phyloP scores from a whole-genome alignment of 2,113 vertebrate species.

The Eleginops maclovinus region DNA sequence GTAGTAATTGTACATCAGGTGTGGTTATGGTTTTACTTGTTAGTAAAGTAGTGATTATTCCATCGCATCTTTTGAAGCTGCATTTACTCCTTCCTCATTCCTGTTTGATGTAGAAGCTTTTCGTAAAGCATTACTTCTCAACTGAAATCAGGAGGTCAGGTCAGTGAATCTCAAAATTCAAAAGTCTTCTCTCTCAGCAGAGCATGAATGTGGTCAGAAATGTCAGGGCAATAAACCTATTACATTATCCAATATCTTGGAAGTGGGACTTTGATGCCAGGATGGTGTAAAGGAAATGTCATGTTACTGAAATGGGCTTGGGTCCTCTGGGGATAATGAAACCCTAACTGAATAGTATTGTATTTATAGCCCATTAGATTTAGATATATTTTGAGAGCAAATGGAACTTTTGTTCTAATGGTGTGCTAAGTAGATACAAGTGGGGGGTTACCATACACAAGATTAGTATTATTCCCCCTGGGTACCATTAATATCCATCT shows the following conservation, averaged over 20 bases:
- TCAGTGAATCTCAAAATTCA: conserved; percentile 22
- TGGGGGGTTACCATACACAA: neutral
- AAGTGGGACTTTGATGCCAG: conserved; percentile 1
- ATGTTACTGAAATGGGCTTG: neutral
- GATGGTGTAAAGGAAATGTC: conserved; percentile 13
- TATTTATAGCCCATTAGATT: neutral
- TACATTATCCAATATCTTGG: conserved; percentile 11
- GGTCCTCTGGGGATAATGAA: neutral
- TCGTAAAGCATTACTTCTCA: neutral
- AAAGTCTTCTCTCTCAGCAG: conserved; percentile 10
- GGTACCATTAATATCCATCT: neutral
- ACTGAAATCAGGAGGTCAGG: too few species aligned
- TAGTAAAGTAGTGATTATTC: neutral
- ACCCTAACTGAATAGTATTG: neutral
- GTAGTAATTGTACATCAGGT: neutral
- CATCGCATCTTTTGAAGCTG: neutral
- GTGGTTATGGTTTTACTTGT: neutral
- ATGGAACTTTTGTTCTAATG: neutral
- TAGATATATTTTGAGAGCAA: neutral
- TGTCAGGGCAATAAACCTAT: conserved; percentile 1
- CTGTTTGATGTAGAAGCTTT: conserved; percentile 5
- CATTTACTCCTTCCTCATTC: neutral
- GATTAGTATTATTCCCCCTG: neutral
- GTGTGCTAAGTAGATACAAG: neutral
- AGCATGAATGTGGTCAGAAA: conserved; percentile 27